These are phyloP conservation scores for Phalacrocorax pelagicus DNA, from an alignment of 2,113 vertebrate genomes.

Conservation along the genomic window DNA sequence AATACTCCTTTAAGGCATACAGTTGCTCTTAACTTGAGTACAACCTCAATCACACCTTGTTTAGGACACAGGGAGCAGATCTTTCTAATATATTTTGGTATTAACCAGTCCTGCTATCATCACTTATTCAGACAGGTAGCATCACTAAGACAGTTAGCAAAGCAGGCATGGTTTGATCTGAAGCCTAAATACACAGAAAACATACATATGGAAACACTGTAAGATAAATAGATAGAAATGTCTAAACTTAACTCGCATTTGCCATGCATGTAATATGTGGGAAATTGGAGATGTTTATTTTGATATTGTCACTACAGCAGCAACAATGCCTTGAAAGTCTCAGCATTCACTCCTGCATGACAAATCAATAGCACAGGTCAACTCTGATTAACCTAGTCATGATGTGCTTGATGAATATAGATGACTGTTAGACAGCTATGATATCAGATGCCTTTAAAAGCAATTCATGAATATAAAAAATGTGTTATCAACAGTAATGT, in stretches of 20 bases:
- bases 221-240: background rate
- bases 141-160: background rate
- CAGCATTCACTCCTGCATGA: background rate
- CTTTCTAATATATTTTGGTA: background rate
- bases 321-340: background rate
- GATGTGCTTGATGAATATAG: background rate
- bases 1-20: background rate
- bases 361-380: slow-evolving; percentile 6
- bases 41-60: background rate
- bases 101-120: background rate
- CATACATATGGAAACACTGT: background rate
- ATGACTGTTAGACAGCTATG: background rate
- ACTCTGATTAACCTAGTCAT: background rate
- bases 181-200: background rate
- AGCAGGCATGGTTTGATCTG: background rate
- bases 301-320: background rate
- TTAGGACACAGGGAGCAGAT: background rate
- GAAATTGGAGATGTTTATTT: background rate
- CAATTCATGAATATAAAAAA: background rate
- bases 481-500: background rate
- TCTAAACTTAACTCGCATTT: background rate
- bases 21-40: background rate
- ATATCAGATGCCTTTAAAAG: background rate
- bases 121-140: background rate
- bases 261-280: background rate